Conservation (phyloP, 2,113 vertebrate genomes). For the Sialia sialis region DNA sequence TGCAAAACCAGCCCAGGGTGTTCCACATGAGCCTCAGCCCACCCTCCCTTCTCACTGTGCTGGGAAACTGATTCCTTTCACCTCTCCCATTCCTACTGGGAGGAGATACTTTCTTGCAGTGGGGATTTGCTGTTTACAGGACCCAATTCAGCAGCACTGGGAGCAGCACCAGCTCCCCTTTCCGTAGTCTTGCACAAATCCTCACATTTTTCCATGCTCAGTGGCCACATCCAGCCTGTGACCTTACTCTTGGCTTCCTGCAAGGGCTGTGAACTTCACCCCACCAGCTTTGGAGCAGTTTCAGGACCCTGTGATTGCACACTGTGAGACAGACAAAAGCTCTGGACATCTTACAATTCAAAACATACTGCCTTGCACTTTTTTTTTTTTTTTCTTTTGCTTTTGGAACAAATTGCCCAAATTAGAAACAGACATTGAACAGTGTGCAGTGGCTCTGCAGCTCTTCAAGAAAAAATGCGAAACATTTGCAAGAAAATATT, state of each 20-base stretch:
- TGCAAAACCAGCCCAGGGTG: neutral
- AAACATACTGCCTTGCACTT: neutral
- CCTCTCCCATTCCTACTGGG: rapidly evolving
- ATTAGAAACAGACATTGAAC: conserved; percentile 54
- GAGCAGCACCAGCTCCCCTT: neutral
- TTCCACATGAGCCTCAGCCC: neutral
- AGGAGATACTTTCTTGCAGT: neutral
- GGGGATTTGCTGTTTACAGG: neutral
- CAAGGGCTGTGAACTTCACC: neutral
- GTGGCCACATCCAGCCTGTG: neutral
- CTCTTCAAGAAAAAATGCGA: conserved; percentile 44
- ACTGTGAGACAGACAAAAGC: conserved; percentile 23
- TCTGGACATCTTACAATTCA: conserved; percentile 28
- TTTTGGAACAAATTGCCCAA: conserved; percentile 57
- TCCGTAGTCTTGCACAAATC: neutral
- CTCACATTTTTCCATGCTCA: rapidly evolving
- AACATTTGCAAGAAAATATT: conserved; percentile 45
- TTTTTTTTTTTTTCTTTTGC: neutral
- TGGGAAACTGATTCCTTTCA: neutral
- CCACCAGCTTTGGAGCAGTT: neutral
- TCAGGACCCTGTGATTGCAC: neutral
- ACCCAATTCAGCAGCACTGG: neutral
- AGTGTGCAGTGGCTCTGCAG: conserved; percentile 4
- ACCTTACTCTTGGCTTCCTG: neutral
- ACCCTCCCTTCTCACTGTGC: neutral